Base-by-base conservation (phyloP, 1,140 invertebrate species). In the Pseudomyrmex concolor region DNA sequence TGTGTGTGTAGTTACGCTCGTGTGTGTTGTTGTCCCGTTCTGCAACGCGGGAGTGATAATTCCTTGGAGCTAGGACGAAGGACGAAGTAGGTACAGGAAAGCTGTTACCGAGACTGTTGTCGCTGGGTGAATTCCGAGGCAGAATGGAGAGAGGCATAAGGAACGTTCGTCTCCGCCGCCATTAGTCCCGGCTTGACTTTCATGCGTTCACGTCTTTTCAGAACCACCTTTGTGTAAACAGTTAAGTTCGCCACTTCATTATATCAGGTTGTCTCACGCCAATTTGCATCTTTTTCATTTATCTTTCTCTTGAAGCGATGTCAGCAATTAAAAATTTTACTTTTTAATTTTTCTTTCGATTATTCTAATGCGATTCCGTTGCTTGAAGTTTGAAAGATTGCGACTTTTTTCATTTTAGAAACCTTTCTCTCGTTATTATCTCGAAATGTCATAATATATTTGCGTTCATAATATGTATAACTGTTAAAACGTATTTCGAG, bases 51-150 rank as follows among this genome's bases (percentile, higher is more conserved):
- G 62, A 59, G 86, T 71, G 86, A 88, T 88, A 88, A 88, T 88
- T 88, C 83, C 87, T 88, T 87, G 68, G 74, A 72, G 76, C 83
- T 77, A 76, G 25, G 25, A 71, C 83, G 67, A 77, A 84, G 85
- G 72, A 72, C 83, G 72, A 85, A 83, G 68, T 34, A 34, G 34
- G 34, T 80, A 85, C 78, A 76, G 86, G 84, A 88, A 80, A 77
- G 83, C 86, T 82, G 84, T 88, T 88, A 85, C 86, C 87, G 86
- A 84, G 71, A 64, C 86, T 70, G 86, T 89, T 86, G 87, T 88
- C 87, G 83, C 77, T 76, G 59, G 66, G 10, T 66, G 59, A 76
- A 87, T 81, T 50, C 72, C 51, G 70, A 68, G 15, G 70, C 1
- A 17, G 54, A 22, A 59, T 48, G 68, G 57, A 57, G 64, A 84